Conservation (phyloP, 2,888 invertebrate genomes). For the Pardosa pseudoannulata region DNA sequence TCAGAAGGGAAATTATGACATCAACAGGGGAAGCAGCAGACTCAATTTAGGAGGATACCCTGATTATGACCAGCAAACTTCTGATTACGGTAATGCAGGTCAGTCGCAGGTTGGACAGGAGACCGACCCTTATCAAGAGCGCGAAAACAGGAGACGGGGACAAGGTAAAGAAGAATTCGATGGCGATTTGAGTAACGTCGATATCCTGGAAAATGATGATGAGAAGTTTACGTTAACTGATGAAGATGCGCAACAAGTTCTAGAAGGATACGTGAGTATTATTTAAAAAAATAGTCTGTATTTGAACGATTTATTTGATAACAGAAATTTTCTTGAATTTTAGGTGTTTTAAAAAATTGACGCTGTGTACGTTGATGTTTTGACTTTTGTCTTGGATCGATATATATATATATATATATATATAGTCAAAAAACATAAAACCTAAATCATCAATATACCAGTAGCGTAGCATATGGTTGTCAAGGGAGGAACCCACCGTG, state of each 20-base stretch:
- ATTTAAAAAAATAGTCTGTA: too few relatives aligned
- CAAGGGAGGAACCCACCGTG: too few relatives aligned
- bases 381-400: too few relatives aligned
- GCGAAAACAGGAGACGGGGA: background rate
- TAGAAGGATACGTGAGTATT: background rate
- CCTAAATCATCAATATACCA: too few relatives aligned
- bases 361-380: too few relatives aligned
- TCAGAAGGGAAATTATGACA: background rate
- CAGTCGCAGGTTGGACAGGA: background rate
- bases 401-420: too few relatives aligned
- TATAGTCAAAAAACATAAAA: too few relatives aligned
- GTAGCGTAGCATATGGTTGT: too few relatives aligned
- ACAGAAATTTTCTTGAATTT: too few relatives aligned
- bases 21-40: background rate
- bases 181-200: background rate
- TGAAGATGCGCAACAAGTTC: conserved; percentile 17
- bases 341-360: too few relatives aligned
- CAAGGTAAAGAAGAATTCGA: background rate
- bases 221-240: background rate
- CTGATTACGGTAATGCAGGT: background rate
- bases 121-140: background rate
- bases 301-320: too few relatives aligned
- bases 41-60: background rate
- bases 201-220: background rate
- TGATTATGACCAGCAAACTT: background rate